Conservation (phyloP, 2,113 vertebrate genomes). For the Motacilla alba region DNA sequence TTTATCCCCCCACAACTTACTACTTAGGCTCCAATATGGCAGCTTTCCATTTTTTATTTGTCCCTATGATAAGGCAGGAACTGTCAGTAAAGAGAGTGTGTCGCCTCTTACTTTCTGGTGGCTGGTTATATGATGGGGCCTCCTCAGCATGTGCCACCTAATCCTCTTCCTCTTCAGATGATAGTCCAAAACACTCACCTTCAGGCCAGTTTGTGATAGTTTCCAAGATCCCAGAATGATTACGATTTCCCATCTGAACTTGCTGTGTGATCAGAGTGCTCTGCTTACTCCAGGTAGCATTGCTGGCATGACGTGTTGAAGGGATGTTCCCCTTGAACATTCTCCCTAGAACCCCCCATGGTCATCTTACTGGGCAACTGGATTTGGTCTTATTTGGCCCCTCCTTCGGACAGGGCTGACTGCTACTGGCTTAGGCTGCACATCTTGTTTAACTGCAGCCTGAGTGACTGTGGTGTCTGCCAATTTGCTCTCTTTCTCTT, state of each 20-base stretch:
- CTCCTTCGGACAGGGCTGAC: rapidly evolving
- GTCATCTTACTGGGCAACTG: background rate
- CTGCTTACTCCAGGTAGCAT: background rate
- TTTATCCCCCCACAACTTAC: too few relatives aligned
- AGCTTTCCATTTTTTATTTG: background rate
- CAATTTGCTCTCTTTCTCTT: background rate
- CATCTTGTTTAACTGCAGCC: background rate
- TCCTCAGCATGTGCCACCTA: background rate
- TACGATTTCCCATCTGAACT: background rate
- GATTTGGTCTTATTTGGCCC: background rate
- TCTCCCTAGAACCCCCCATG: background rate
- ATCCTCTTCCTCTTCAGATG: background rate
- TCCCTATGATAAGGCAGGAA: background rate
- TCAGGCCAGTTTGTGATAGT: background rate
- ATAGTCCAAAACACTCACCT: background rate
- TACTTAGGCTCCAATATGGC: background rate
- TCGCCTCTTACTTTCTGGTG: background rate
- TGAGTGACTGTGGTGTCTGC: background rate
- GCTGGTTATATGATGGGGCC: background rate
- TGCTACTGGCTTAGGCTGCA: background rate
- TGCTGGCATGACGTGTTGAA: background rate
- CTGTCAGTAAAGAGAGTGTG: background rate
- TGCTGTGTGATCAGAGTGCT: background rate
- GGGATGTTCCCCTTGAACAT: background rate
- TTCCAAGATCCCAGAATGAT: background rate